phyloP scores from a whole-genome alignment of 1,140 invertebrate species.

The Drosophila hydei region DNA sequence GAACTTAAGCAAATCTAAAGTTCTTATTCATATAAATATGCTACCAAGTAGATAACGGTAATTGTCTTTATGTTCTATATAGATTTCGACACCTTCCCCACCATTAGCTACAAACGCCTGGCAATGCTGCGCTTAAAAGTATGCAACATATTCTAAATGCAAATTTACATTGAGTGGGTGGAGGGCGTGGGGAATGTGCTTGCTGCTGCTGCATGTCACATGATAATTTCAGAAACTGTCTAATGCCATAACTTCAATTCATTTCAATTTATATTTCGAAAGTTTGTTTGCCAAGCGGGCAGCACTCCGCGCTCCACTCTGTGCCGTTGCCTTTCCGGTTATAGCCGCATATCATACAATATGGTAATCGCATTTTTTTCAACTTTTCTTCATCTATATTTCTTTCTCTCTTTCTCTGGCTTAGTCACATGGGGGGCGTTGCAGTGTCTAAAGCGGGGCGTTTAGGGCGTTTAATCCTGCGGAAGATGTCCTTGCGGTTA shows the following conservation, averaged over 20 bases:
- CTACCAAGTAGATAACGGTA: neutral
- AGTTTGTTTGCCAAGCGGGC: constrained; percentile 56
- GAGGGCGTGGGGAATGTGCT: constrained; percentile 5
- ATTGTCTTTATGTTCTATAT: too few species aligned
- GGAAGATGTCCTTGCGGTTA: constrained; percentile 80
- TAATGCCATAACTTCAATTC: constrained; percentile 82
- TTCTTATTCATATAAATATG: too few species aligned
- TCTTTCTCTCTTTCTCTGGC: constrained; percentile 3
- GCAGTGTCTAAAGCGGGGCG: constrained; percentile 78
- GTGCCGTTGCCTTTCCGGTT: constrained; percentile 52
- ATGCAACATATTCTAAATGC: constrained; percentile 81
- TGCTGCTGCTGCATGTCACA: constrained; percentile 50
- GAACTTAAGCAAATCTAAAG: neutral
- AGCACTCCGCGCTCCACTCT: constrained; percentile 2
- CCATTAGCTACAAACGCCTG: neutral
- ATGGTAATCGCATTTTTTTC: constrained; percentile 66
- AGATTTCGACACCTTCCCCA: too few species aligned
- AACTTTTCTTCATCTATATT: constrained; percentile 27
- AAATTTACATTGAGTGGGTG: constrained; percentile 48
- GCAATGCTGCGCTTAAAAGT: constrained; percentile 18
- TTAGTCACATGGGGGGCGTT: constrained; percentile 56
- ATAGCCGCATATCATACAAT: constrained; percentile 79
- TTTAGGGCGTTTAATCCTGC: constrained; percentile 81
- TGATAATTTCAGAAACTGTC: constrained; percentile 79
- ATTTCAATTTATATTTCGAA: constrained; percentile 80